Evolutionary conservation across 2,113 vertebrate genomes (phyloP).

Genomic region (Motacilla tschutschensis): DNA sequence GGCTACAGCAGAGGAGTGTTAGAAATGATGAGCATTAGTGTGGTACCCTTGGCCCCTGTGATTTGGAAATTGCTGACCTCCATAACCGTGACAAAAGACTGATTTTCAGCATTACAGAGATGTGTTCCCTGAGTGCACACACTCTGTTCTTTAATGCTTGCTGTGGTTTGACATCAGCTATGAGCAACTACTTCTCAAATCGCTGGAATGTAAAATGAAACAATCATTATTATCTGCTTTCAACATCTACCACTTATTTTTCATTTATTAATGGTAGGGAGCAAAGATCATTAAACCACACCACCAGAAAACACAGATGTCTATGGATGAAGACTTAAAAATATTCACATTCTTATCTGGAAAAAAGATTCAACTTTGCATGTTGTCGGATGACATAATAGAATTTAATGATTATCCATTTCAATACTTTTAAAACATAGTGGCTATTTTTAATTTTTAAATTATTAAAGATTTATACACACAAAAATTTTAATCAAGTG

Average conservation of each 20-base stretch:
- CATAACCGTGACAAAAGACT: neutral
- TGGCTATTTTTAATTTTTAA: neutral
- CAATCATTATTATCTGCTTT: neutral
- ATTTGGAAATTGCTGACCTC: neutral
- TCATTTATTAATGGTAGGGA: neutral
- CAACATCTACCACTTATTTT: neutral
- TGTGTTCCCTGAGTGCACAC: neutral
- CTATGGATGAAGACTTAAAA: neutral
- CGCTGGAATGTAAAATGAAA: neutral
- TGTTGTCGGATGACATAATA: neutral
- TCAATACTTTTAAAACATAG: neutral
- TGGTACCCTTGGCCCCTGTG: neutral
- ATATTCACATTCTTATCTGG: neutral
- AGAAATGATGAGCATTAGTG: fast-evolving
- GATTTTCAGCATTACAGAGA: neutral
- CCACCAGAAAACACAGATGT: neutral
- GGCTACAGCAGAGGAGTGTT: neutral
- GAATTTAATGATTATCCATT: neutral
- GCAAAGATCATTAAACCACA: neutral
- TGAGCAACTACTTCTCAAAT: neutral
- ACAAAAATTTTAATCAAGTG: neutral
- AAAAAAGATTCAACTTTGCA: neutral
- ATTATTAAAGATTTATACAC: neutral
- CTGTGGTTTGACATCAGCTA: neutral
- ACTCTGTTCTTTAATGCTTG: neutral